Conservation (phyloP, 2,797 vertebrate species). For the Anomalospiza imberbis region DNA sequence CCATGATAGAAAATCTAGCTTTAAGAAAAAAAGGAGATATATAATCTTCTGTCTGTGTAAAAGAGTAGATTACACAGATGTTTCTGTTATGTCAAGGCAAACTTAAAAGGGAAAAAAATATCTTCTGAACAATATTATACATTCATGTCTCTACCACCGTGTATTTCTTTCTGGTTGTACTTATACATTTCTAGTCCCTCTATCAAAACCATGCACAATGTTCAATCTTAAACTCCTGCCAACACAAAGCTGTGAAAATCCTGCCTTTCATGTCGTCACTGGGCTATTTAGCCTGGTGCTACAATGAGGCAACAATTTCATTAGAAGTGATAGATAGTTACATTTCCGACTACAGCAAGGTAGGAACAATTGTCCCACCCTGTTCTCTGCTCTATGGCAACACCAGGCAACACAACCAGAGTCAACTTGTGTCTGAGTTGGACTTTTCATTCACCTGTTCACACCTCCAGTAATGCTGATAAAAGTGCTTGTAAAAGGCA, state of each 20-base stretch:
- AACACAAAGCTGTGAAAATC: neutral
- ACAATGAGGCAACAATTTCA: neutral
- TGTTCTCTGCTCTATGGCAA: neutral
- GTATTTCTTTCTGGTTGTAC: neutral
- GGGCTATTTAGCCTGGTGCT: neutral
- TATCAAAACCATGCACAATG: neutral
- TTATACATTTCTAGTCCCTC: neutral
- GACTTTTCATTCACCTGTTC: fast-evolving
- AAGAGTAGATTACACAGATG: neutral
- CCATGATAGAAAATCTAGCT: constrained; percentile 14
- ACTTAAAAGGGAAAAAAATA: neutral
- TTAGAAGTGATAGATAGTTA: neutral
- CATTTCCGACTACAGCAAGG: neutral
- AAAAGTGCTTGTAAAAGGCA: neutral
- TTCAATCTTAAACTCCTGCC: neutral
- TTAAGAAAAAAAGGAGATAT: neutral
- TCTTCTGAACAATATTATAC: neutral
- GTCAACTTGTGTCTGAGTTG: neutral
- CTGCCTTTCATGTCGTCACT: neutral
- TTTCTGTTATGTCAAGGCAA: neutral
- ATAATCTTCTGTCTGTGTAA: neutral
- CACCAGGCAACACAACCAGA: neutral
- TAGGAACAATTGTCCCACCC: fast-evolving
- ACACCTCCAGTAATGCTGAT: neutral
- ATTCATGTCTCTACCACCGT: neutral